Conservation (phyloP, 2,113 vertebrate genomes). For the Corythaixoides concolor region DNA sequence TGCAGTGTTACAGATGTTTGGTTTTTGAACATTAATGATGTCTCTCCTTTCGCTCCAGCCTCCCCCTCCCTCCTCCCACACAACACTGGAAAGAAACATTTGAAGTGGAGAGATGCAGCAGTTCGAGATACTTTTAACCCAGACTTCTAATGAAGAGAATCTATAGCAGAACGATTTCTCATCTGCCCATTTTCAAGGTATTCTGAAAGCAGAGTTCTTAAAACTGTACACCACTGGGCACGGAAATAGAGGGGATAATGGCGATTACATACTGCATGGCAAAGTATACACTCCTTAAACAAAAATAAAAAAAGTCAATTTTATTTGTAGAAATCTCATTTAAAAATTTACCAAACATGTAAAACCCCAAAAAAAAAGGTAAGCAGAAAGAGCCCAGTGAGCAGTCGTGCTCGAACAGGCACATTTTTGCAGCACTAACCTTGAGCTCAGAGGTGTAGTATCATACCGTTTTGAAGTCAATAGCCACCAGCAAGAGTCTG, state of each 20-base stretch:
- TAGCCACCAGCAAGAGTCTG: background rate
- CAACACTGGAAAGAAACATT: background rate
- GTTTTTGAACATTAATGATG: background rate
- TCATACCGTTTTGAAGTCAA: background rate
- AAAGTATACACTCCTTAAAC: conserved; percentile 54
- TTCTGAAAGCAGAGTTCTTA: conserved; percentile 28
- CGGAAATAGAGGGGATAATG: conserved; percentile 5
- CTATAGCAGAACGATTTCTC: background rate
- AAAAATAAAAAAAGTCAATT: conserved; percentile 64
- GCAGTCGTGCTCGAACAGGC: background rate
- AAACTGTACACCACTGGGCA: background rate
- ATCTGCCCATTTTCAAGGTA: background rate
- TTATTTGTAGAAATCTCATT: conserved; percentile 61
- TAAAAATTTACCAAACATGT: conserved; percentile 65
- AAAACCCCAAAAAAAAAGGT: background rate
- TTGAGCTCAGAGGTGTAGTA: background rate
- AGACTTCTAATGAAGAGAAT: background rate
- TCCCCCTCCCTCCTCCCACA: background rate
- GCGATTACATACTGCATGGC: conserved; percentile 11
- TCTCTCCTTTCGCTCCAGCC: background rate
- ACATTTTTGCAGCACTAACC: conserved; percentile 11
- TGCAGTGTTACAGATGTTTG: background rate
- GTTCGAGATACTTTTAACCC: background rate
- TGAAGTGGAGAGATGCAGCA: conserved; percentile 21
- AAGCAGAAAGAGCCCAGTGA: conserved; percentile 51